Conservation (phyloP, 2,888 invertebrate genomes). For the Exocentrus adspersus region DNA sequence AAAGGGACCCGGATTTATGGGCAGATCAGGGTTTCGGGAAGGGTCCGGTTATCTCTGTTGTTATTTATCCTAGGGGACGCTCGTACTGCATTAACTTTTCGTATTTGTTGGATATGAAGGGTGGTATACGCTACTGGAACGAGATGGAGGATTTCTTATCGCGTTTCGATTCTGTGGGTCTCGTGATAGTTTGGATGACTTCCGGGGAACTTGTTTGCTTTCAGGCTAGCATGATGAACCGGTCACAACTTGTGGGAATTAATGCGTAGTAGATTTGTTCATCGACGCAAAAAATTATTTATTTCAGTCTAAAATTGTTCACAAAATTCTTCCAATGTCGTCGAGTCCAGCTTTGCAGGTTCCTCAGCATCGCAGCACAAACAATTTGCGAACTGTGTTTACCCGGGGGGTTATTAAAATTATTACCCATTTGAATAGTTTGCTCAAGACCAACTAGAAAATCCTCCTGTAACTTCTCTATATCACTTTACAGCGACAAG, state of each 20-base stretch:
- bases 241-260: no score
- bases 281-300: no score
- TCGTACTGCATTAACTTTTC: slow-evolving; percentile 57
- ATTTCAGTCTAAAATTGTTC: no score
- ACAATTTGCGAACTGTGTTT: not conserved
- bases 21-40: slow-evolving; percentile 57
- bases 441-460: slow-evolving; percentile 28
- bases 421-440: slow-evolving; percentile 2
- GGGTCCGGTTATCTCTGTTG: slow-evolving; percentile 45
- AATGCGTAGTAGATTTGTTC: no score
- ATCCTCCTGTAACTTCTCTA: slow-evolving; percentile 10
- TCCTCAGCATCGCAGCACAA: no score
- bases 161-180: not conserved
- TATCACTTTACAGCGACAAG: slow-evolving; percentile 20
- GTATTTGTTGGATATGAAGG: slow-evolving; percentile 28
- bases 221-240: no score
- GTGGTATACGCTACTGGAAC: slow-evolving; percentile 21
- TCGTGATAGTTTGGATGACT: no score
- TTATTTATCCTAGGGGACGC: slow-evolving; percentile 59
- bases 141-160: slow-evolving; percentile 7
- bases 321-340: no score
- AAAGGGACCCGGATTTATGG: slow-evolving; percentile 60
- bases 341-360: no score
- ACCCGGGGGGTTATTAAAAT: not conserved
- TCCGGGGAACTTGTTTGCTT: no score